Conservation (phyloP, 2,888 invertebrate species). For the Dasypogon diadema region DNA sequence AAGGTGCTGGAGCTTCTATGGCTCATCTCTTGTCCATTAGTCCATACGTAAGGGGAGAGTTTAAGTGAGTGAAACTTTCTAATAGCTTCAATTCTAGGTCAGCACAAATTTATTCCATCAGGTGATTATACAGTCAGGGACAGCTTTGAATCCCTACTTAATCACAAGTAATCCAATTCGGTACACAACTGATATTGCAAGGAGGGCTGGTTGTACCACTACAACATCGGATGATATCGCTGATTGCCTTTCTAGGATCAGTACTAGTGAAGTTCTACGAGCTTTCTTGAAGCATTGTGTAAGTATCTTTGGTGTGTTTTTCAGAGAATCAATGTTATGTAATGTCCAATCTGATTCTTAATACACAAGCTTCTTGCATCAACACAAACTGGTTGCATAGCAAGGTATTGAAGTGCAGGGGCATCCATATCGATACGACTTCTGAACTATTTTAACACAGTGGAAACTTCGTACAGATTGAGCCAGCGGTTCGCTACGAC, state of each 20-base stretch:
- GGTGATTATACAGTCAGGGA: constrained; percentile 71
- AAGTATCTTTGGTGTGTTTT: neutral
- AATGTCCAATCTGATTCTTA: too few relatives aligned
- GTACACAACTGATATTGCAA: constrained; percentile 66
- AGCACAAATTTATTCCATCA: constrained; percentile 66
- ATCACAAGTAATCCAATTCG: constrained; percentile 67
- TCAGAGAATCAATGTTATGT: too few relatives aligned
- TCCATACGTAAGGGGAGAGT: constrained; percentile 62
- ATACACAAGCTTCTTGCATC: too few relatives aligned
- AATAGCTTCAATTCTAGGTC: constrained; percentile 38
- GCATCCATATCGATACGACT: too few relatives aligned
- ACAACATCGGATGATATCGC: constrained; percentile 58
- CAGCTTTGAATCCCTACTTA: constrained; percentile 70
- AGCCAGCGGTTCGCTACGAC: too few relatives aligned
- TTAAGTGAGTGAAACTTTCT: neutral
- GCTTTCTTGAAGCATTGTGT: constrained; percentile 36
- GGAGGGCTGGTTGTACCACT: constrained; percentile 64
- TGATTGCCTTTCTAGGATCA: constrained; percentile 58
- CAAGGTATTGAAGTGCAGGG: too few relatives aligned
- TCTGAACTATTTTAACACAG: too few relatives aligned
- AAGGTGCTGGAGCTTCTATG: constrained; percentile 71
- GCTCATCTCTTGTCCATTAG: constrained; percentile 69
- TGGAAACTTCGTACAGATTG: too few relatives aligned
- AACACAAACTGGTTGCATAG: too few relatives aligned
- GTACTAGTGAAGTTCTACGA: constrained; percentile 58